Evolutionary conservation across 2,113 vertebrate genomes (phyloP), one percentile per base, ranked within the genome.

Genomic region (Pluvialis apricaria): DNA sequence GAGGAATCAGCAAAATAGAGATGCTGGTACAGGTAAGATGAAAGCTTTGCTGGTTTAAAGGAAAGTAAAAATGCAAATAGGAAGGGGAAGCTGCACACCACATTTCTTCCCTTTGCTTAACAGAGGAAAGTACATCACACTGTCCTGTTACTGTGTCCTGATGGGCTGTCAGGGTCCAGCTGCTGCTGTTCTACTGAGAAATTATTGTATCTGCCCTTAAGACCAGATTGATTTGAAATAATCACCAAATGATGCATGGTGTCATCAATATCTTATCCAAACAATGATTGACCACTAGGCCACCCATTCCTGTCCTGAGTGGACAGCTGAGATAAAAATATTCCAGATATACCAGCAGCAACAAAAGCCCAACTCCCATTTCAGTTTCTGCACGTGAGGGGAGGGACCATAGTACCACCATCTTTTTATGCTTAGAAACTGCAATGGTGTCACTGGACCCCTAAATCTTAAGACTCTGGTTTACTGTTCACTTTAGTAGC

Each of bases 191-290:
- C 31, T 81, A 12, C 31, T 91, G 49, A 94, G 75, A 86, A 97
- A 92, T 84, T 64, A 61, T 40, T 83, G 28, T 70, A 61, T 55
- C 66, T 83, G 61, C 65, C 57, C 60, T 85, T 78, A 92, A 90
- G 65, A 94, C 60, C 32, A 68, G 54, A 91, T 34, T 64, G 31
- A 68, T 86, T 90, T 91, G 80, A 90, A 91, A 91, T 60, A 95
- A 77, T 44, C 26, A 66, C 61, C 42, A 64, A 86, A 88, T 76
- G 26, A 90, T 88, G 51, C 31, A 58, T 84, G 54, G 77, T 77
- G 84, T 25, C 55, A 84, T 77, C 72, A 52, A 19, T 76, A 79
- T 49, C 62, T 75, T 81, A 40, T 8, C 29, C 73, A 83, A 93
- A 94, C 54, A 69, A 80, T 45, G 21, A 42, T 11, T 84, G 65